Evolutionary conservation across 1,140 invertebrate genomes (phyloP), one percentile per base, ranked within the genome.

Genomic region (Vanessa atalanta): DNA sequence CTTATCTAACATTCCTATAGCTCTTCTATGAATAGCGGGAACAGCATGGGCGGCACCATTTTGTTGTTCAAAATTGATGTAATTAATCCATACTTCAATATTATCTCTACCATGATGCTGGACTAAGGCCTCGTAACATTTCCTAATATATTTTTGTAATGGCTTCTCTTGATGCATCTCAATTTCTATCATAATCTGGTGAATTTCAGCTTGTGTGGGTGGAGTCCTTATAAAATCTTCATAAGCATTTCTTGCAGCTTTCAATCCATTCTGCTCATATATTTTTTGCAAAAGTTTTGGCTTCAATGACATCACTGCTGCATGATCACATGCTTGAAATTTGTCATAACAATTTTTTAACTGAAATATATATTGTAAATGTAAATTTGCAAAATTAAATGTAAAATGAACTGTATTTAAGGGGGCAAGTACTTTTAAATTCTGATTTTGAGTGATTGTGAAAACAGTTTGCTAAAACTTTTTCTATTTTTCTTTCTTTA

Each of bases 261-360:
- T 90, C 15, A 93, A 47, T 12, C 91, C 91, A 78, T 83, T 85
- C 26, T 85, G 80, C 60, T 90, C 83, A 83, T 88, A 93, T 57
- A 88, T 84, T 83, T 93, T 91, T 63, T 85, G 77, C 0, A 93
- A 70, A 63, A 93, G 77, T 81, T 91, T 93, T 37, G 89, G 89
- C 71, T 93, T 93, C 6, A 93, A 70, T 26, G 84, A 79, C 47
- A 91, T 73, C 14, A 91, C 8, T 55, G 88, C 72, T 55, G 79
- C 63, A 81, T 81, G 88, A 68, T 93, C 91, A 80, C 91, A 91
- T 50, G 78, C 84, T 69, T 87, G 82, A 51, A 91, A 89, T 72
- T 83, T 88, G 64, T 83, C 83, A 66, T 87, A 85, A n/a, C 88
- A 83, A 60, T 80, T 87, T 65, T 87, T 89, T 7, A 92, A 70